These are phyloP conservation scores for Micropterix aruncella DNA, from an alignment of 2,888 invertebrate species.

Conservation along the genomic window DNA sequence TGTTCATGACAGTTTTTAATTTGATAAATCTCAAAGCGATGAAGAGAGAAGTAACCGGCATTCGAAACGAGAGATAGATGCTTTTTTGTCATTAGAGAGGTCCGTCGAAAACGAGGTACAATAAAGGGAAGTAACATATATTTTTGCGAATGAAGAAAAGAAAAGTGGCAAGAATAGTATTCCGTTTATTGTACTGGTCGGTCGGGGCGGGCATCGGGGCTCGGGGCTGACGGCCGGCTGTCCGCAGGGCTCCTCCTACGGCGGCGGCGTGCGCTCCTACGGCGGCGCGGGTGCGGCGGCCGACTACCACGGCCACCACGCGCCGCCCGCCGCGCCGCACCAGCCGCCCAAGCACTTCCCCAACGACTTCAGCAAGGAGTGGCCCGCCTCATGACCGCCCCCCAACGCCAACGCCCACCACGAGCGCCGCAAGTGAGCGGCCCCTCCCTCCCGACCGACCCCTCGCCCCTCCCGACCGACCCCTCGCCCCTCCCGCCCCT, in stretches of 20 bases:
- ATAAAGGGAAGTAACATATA: too few species aligned
- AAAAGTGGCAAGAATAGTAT: too few species aligned
- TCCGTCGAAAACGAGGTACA: too few species aligned
- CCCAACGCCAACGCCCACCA: neutral
- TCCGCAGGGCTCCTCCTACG: slow-evolving; percentile 42
- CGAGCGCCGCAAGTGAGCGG: slow-evolving; percentile 9
- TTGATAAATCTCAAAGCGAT: too few species aligned
- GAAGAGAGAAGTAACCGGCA: too few species aligned
- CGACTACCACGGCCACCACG: slow-evolving; percentile 31
- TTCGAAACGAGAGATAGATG: too few species aligned
- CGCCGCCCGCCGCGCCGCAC: slow-evolving; percentile 31
- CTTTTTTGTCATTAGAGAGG: too few species aligned
- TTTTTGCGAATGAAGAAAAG: too few species aligned
- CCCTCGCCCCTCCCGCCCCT: slow-evolving; percentile 1
- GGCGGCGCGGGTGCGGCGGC: slow-evolving; percentile 30
- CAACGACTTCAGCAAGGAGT: slow-evolving; percentile 41
- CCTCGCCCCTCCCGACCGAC: slow-evolving; percentile 5
- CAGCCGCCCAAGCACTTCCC: slow-evolving; percentile 42
- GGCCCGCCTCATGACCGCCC: slow-evolving; percentile 33
- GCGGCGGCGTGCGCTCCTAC: slow-evolving; percentile 16
- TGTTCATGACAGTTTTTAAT: too few species aligned
- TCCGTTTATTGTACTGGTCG: too few species aligned
- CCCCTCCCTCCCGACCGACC: slow-evolving; percentile 5
- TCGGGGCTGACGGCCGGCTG: too few species aligned
- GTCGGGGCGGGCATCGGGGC: too few species aligned